Conservation (phyloP, 2,888 invertebrate genomes). For the Catonia carolina region DNA sequence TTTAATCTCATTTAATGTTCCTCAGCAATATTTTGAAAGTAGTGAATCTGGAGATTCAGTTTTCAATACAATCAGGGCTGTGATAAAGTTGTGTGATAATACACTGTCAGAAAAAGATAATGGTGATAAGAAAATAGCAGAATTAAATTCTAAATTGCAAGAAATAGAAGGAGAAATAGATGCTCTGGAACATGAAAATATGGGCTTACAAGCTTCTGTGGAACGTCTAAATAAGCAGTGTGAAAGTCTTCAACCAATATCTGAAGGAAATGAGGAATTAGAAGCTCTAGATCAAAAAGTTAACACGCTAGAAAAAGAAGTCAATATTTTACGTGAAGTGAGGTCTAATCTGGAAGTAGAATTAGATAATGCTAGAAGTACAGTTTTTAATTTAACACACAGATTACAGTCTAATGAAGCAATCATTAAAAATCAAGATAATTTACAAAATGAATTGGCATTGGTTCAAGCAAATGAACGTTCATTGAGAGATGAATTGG, state of each 20-base stretch:
- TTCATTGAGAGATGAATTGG: constrained; percentile 44
- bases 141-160: constrained; percentile 17
- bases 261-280: constrained; percentile 40
- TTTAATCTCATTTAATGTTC: constrained; percentile 19
- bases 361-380: constrained; percentile 28
- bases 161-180: constrained; percentile 35
- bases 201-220: constrained; percentile 36
- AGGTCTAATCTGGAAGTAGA: constrained; percentile 35
- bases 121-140: constrained; percentile 14
- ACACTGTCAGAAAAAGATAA: constrained; percentile 9
- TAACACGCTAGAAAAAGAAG: constrained; percentile 42
- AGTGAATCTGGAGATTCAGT: neutral
- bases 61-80: constrained; percentile 7
- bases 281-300: constrained; percentile 43
- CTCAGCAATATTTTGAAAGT: constrained; percentile 20
- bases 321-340: constrained; percentile 31
- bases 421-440: constrained; percentile 48
- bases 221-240: constrained; percentile 41
- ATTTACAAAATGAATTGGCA: constrained; percentile 47
- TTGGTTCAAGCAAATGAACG: constrained; percentile 29
- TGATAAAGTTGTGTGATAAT: constrained; percentile 17
- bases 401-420: constrained; percentile 42
- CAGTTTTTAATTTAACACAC: constrained; percentile 26
- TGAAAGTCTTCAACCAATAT: constrained; percentile 40
- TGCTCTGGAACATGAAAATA: constrained; percentile 27